A percentile compares a stretch with the other conserved stretches of the same genome.
These are phyloP conservation scores for Drosophila athabasca DNA, from an alignment of 1,140 invertebrate species.

Conservation along the genomic window DNA sequence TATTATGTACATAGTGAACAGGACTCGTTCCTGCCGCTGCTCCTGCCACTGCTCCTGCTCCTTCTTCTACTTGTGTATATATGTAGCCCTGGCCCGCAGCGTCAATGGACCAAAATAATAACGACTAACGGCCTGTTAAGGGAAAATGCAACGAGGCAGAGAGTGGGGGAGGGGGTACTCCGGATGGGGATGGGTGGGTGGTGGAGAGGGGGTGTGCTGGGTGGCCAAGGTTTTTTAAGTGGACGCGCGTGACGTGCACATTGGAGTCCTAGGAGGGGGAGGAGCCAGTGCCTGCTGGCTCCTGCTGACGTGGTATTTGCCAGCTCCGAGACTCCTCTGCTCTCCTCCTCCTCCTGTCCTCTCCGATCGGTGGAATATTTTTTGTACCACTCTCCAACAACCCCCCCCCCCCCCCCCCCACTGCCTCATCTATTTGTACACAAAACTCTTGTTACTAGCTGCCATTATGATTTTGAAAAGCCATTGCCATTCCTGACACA, in stretches of 20 bases:
- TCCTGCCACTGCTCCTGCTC: not conserved
- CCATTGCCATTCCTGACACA: slow-evolving; percentile 65
- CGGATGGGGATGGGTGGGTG: slow-evolving; percentile 10
- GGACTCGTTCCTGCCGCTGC: slow-evolving; percentile 12
- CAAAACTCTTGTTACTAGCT: slow-evolving; percentile 83
- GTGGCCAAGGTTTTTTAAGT: slow-evolving; percentile 79
- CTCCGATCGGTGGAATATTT: slow-evolving; percentile 53
- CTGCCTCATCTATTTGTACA: slow-evolving; percentile 66
- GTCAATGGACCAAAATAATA: slow-evolving; percentile 84
- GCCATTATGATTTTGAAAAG: slow-evolving; percentile 84
- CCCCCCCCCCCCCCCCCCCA: slow-evolving; percentile 23
- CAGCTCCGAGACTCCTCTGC: slow-evolving; percentile 39
- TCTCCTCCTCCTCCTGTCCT: no score
- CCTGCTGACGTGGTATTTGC: slow-evolving; percentile 80
- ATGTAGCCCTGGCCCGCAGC: slow-evolving; percentile 74
- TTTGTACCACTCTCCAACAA: slow-evolving; percentile 11
- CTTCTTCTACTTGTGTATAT: slow-evolving; percentile 41
- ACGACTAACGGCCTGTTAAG: slow-evolving; percentile 81
- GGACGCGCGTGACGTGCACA: slow-evolving; percentile 78
- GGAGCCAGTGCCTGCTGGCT: slow-evolving; percentile 33
- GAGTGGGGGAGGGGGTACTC: slow-evolving; percentile 3
- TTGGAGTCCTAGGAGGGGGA: slow-evolving; percentile 5
- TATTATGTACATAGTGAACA: slow-evolving; percentile 25
- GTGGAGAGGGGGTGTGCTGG: slow-evolving; percentile 32
- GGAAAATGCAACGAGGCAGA: slow-evolving; percentile 62